These are phyloP conservation scores for Tachystola acroxantha DNA, from an alignment of 2,888 invertebrate genomes.

Conservation along the genomic window DNA sequence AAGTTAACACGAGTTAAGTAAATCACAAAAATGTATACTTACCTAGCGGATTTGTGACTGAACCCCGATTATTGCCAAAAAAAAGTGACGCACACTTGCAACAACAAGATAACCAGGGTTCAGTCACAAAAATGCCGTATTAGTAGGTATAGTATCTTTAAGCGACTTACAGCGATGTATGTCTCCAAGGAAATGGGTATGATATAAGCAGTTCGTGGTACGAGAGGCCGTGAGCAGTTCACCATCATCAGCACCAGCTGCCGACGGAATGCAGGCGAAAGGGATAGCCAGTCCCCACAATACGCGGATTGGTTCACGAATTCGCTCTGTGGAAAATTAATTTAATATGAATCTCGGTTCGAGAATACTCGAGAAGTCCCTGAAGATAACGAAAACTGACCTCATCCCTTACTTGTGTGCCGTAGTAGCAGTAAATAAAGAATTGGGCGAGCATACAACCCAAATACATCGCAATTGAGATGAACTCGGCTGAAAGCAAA, in stretches of 20 bases:
- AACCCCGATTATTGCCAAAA: no score
- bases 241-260: conserved; percentile 50
- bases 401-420: conserved; percentile 52
- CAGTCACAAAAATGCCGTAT: no score
- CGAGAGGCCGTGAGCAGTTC: conserved; percentile 35
- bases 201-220: conserved; percentile 45
- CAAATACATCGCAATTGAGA: conserved; percentile 50
- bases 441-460: conserved; percentile 55
- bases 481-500: conserved; percentile 47
- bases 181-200: conserved; percentile 60
- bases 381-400: no score
- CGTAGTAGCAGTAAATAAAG: conserved; percentile 61
- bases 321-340: conserved; percentile 51
- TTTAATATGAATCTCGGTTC: neutral
- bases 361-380: no score
- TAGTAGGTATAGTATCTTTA: no score
- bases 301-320: conserved; percentile 48
- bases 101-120: no score
- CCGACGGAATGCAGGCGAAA: conserved; percentile 47
- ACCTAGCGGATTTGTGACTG: no score
- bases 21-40: no score
- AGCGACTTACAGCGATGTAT: conserved; percentile 44
- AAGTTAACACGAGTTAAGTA: no score
- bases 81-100: no score
- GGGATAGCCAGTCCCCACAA: conserved; percentile 38